Evolutionary conservation across 2,888 invertebrate genomes (phyloP), one percentile per base, ranked within the genome.

Genomic region (Melipona beecheii): DNA sequence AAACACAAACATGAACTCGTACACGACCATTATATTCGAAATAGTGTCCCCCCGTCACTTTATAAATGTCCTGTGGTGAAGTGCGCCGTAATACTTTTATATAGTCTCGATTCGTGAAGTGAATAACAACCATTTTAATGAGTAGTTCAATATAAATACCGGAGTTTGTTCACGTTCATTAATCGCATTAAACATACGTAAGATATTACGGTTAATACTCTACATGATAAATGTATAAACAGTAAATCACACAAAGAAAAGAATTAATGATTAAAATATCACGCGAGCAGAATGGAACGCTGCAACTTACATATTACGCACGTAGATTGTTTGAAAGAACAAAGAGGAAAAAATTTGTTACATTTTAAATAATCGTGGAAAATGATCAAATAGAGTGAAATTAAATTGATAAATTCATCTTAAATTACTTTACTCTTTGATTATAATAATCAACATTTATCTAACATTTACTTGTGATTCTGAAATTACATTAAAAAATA

Each of bases 61-160:
- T 79, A 75, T 86, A 86, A 88, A 85, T 88, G 81, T 68, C 74
- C 62, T 66, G 65, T 70, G 60, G 74, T 43, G 70, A 88, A 85
- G 60, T 69, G 82, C 80, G 77, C 72, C 72, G 71, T 88, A 85
- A 85, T 74, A 85, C 78, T 83, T 88, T 88, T 87, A 88, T 84
- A 78, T 78, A 69, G 77, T 68, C 78, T 66, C 82, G 78, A 81
- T 80, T 86, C 87, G 88, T 88, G 86, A 81, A 86, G 80, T 79
- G 88, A 88, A 88, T 88, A 87, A 88, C 62, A 85, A 78, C 69
- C 31, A 50, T 64, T 70, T 70, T 72, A 75, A 81, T 65, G 60
- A 43, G 2, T 27, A 56, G 87, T 74, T 64, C 71, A 56, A 27
- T 64, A 62, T 79, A 43, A 43, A 43, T 43, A 74, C 74, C 60